phyloP scores from a whole-genome alignment of 2,888 invertebrate species.

The Andricus curvator region DNA sequence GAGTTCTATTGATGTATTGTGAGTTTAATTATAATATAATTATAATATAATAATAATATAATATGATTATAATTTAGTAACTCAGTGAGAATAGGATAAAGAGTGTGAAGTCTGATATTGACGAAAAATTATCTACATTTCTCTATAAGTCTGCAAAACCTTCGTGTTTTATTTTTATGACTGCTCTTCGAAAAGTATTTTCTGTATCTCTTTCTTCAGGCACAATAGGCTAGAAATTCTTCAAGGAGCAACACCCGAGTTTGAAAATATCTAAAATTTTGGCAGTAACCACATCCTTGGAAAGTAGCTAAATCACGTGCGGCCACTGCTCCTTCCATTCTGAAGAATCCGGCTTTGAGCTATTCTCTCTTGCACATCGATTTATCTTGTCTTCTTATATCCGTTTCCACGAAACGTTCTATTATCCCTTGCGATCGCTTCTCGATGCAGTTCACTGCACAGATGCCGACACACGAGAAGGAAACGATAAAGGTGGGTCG shows the following conservation, averaged over 20 bases:
- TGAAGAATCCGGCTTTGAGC: conserved; percentile 19
- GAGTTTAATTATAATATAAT: too few species aligned
- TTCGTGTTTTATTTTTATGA: background rate
- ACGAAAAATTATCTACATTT: too few species aligned
- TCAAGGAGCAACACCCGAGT: background rate
- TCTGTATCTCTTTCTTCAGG: background rate
- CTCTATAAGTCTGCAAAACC: too few species aligned
- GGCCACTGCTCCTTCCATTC: conserved; percentile 8
- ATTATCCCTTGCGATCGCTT: conserved; percentile 39
- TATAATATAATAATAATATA: too few species aligned
- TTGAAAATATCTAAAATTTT: conserved; percentile 16
- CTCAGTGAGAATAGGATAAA: background rate
- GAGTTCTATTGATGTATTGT: too few species aligned
- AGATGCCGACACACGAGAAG: conserved; percentile 26
- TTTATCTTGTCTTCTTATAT: conserved; percentile 41
- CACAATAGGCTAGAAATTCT: background rate
- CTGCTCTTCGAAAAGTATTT: background rate
- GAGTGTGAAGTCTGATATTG: background rate
- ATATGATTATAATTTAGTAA: too few species aligned
- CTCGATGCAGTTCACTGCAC: conserved; percentile 39
- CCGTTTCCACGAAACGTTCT: conserved; percentile 29
- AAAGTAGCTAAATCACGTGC: conserved; percentile 36
- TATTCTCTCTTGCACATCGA: conserved; percentile 33
- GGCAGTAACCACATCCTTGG: conserved; percentile 4
- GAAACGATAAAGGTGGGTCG: conserved; percentile 39